Conservation (phyloP, 2,797 vertebrate genomes). For the Ceryle rudis region DNA sequence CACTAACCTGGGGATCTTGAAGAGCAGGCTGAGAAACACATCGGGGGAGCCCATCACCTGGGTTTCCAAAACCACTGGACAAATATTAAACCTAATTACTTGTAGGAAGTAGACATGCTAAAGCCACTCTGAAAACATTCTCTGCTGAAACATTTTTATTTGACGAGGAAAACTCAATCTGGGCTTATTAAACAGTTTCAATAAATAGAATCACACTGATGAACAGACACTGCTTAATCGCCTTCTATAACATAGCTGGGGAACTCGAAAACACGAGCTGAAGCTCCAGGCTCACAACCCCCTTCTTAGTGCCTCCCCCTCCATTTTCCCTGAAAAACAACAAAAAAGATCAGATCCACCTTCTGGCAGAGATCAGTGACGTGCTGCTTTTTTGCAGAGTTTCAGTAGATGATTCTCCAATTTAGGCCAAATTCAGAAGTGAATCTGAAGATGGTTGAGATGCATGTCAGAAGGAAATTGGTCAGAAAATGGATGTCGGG, state of each 20-base stretch:
- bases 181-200: not conserved
- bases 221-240: not conserved
- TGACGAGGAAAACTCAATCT: not conserved
- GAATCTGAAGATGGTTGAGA: not conserved
- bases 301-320: not conserved
- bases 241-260: not conserved
- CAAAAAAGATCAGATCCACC: not conserved
- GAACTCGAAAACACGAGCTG: not conserved
- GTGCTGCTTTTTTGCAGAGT: not conserved
- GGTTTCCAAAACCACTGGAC: not conserved
- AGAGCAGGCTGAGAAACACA: not conserved
- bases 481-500: constrained; percentile 41
- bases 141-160: not conserved
- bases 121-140: not conserved
- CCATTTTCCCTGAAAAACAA: not conserved
- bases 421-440: not conserved
- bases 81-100: not conserved
- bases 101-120: not conserved
- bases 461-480: constrained; percentile 36
- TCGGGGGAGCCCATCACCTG: rapidly evolving
- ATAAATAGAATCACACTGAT: not conserved
- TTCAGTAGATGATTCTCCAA: not conserved
- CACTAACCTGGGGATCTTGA: not conserved
- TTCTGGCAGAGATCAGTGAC: not conserved
- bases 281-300: not conserved